phyloP scores from a whole-genome alignment of 2,113 vertebrate species.

The Archilochus colubris region DNA sequence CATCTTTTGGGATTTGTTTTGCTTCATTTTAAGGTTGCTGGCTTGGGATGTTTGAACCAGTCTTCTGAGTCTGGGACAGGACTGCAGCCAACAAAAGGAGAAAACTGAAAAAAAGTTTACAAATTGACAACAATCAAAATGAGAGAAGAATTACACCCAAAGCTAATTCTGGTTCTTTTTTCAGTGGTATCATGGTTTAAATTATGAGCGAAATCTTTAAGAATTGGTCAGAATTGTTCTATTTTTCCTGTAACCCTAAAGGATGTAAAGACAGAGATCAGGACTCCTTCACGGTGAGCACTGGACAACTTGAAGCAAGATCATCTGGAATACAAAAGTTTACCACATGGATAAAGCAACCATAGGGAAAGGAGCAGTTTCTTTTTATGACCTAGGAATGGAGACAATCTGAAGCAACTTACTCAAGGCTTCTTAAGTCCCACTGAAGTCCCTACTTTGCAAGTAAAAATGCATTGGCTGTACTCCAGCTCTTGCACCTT shows the following conservation, averaged over 20 bases:
- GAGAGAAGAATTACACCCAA: not conserved
- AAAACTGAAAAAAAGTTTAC: not conserved
- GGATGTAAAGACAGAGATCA: not conserved
- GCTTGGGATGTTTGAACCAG: not conserved
- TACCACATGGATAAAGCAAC: not conserved
- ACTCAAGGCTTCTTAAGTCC: not conserved
- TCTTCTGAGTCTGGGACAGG: not conserved
- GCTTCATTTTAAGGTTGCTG: not conserved
- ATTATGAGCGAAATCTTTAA: not conserved
- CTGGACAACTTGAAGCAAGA: not conserved
- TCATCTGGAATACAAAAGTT: accelerated
- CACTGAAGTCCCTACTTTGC: not conserved
- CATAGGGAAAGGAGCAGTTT: not conserved
- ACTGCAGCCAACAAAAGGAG: not conserved
- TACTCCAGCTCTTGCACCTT: not conserved
- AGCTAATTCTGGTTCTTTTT: not conserved
- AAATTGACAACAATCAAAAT: not conserved
- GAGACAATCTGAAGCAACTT: not conserved
- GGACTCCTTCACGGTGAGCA: not conserved
- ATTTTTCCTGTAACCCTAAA: not conserved
- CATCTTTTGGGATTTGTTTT: not conserved
- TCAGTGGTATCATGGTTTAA: not conserved
- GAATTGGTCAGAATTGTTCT: not conserved
- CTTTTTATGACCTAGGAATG: not conserved
- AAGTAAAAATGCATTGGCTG: not conserved